Base-by-base conservation (phyloP, 2,113 vertebrate species). In the Notechis scutatus region DNA sequence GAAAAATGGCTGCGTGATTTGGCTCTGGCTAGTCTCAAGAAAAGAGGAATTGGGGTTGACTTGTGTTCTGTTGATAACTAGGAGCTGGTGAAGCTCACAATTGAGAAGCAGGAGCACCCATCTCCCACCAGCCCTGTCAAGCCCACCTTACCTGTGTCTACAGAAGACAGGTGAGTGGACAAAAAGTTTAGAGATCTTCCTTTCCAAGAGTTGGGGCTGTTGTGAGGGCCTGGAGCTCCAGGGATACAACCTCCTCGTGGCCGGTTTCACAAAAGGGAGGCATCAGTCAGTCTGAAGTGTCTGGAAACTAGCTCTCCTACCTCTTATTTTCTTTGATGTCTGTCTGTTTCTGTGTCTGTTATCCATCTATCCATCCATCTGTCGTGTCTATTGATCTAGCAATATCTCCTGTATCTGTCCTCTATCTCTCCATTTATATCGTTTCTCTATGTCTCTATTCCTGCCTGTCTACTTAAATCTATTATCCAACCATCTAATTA, bases 21-120 rank as follows among this genome's bases (percentile, higher is more conserved):
- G 5, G 15, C 20, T 64, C 9, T 64, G 23, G 61, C 10, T 64
- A 52, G 50, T 52, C 50, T 52, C 5, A 64, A 7, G 59, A 64
- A 64, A 21, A 64, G 26, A 3, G 29, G 26, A 3, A 29, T 3
- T 29, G 26, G 11, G 26, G 61, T 26, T 12, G 61, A 64, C 56
- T 5, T 91, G 57, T 15, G 55, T 26, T 91, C 91, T 91, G 50
- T 89, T 90, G 92, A 81, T 96, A 61, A 42, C 14, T 81, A 99
- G 99, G 99, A 99, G 91, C 96, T 99, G 96, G 99, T 99, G 95
- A 99, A 98, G 96, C 98, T 99, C 45, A 99, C 98, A 1, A 98
- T 99, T 56, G 99, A 99, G 97, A 99, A 99, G 95, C 99, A 99
- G 92, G 99, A 99, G 52, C 99, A 99, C 57, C 99, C 99, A 0